Conservation (phyloP, 2,797 vertebrate genomes). For the Myiotriccus ornatus region DNA sequence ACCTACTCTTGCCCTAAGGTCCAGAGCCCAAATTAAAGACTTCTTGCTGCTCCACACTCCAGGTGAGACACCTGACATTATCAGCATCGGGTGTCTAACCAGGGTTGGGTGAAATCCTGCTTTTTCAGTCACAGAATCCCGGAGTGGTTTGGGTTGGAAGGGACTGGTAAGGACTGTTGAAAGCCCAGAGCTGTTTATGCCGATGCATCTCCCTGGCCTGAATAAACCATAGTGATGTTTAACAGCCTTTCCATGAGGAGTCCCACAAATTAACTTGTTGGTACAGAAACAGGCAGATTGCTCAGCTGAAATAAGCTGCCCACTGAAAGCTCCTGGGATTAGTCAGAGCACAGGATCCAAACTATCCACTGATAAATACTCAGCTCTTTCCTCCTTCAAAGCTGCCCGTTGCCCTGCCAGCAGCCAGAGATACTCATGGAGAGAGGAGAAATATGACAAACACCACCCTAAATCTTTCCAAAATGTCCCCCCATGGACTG, state of each 20-base stretch:
- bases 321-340: background rate
- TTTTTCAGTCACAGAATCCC: background rate
- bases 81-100: background rate
- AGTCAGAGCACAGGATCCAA: background rate
- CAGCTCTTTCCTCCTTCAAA: background rate
- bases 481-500: rapidly evolving
- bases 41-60: background rate
- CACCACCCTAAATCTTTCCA: background rate
- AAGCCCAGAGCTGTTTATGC: background rate
- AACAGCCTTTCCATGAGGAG: background rate
- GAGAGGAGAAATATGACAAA: background rate
- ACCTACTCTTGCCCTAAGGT: background rate
- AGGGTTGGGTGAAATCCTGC: background rate
- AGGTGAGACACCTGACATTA: background rate
- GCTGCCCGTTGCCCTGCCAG: background rate
- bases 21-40: background rate
- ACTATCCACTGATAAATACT: background rate
- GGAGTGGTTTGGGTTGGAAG: background rate
- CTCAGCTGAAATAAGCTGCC: background rate
- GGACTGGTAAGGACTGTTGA: background rate
- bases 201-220: background rate
- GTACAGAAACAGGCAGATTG: background rate
- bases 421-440: background rate
- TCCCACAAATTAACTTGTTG: background rate
- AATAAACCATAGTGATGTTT: background rate